phyloP scores from a whole-genome alignment of 2,113 vertebrate species.

The Barbus barbus region DNA sequence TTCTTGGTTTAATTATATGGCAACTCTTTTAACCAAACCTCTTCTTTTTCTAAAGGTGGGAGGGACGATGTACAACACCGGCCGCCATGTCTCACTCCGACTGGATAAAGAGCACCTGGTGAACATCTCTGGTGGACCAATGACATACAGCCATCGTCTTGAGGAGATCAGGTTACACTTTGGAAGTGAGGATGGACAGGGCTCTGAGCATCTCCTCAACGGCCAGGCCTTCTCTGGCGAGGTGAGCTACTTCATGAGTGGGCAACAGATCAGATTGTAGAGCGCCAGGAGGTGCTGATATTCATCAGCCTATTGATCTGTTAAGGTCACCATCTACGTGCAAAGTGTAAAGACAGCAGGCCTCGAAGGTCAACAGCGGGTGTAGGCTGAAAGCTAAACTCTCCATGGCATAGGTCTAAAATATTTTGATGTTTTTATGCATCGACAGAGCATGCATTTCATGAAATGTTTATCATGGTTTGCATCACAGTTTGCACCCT shows the following conservation, averaged over 20 bases:
- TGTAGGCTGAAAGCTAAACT: conserved; percentile 16
- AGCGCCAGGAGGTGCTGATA: background rate
- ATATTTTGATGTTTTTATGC: conserved; percentile 3
- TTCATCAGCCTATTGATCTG: conserved; percentile 1
- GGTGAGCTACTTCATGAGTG: conserved; percentile 68
- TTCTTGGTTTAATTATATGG: background rate
- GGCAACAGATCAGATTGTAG: conserved; percentile 47
- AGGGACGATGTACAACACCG: conserved; percentile 99
- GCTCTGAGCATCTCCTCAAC: conserved; percentile 95
- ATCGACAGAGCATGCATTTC: conserved; percentile 25
- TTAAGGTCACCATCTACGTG: conserved; percentile 8
- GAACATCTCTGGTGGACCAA: conserved; percentile 95
- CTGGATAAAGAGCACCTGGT: conserved; percentile 98
- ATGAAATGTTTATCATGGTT: conserved; percentile 40
- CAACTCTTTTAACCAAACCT: background rate
- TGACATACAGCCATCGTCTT: conserved; percentile 96
- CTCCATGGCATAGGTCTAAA: background rate
- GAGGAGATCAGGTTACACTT: conserved; percentile 98
- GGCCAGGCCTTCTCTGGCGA: conserved; percentile 98
- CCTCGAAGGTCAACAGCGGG: background rate
- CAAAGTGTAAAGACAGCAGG: background rate
- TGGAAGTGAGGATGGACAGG: conserved; percentile 94
- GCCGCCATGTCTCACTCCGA: conserved; percentile 93
- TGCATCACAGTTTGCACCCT: conserved; percentile 35
- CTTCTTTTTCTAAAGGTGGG: conserved; percentile 79